Conservation (phyloP, 1,140 invertebrate species). For the Drosophila busckii region DNA sequence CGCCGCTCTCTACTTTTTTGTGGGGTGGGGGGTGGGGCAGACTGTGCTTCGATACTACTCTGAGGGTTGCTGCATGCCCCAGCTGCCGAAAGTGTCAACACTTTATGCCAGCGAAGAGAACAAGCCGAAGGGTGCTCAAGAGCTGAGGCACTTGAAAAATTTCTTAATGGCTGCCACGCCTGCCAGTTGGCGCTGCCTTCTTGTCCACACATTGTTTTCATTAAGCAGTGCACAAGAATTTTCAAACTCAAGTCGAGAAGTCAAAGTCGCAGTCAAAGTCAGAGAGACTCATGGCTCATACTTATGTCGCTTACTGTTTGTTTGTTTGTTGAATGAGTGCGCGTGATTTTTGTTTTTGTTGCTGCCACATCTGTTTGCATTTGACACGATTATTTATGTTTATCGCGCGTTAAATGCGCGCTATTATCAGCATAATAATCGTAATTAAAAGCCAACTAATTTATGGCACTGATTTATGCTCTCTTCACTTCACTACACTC, state of each 20-base stretch:
- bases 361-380: conserved; percentile 65
- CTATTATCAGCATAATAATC: conserved; percentile 78
- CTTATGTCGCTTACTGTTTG: no score
- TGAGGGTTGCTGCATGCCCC: conserved; percentile 3
- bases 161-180: conserved; percentile 59
- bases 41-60: neutral
- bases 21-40: neutral
- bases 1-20: no score
- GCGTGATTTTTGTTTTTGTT: conserved; percentile 48
- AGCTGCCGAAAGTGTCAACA: conserved; percentile 48
- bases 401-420: conserved; percentile 77
- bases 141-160: conserved; percentile 56
- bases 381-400: conserved; percentile 79
- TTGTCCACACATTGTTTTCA: conserved; percentile 77
- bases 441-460: conserved; percentile 78
- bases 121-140: conserved; percentile 4
- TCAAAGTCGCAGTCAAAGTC: no score
- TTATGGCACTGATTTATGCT: conserved; percentile 77
- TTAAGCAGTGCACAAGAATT: conserved; percentile 59
- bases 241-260: conserved; percentile 13
- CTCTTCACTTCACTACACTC: no score
- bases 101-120: conserved; percentile 2
- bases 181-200: conserved; percentile 35
- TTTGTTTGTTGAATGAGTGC: conserved; percentile 40
- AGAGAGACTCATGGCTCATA: no score